Evolutionary conservation across 2,113 vertebrate species (phyloP).

Genomic region (Panthera uncia): DNA sequence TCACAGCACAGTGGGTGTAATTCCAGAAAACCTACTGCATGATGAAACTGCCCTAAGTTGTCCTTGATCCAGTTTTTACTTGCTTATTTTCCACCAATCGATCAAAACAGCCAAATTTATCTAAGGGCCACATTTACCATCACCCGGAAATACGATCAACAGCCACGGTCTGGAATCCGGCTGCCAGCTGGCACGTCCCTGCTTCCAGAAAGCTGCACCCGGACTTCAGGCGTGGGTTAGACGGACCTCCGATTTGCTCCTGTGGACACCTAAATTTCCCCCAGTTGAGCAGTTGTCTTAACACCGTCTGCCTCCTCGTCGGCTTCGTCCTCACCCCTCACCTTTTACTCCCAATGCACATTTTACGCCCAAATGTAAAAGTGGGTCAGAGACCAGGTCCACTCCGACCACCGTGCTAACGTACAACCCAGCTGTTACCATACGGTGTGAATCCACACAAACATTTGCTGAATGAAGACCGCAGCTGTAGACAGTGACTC

Average conservation of each 20-base stretch:
- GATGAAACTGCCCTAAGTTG: no score
- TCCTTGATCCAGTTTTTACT: not conserved
- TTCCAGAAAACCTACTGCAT: not conserved
- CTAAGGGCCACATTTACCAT: rapidly evolving
- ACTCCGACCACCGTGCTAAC: rapidly evolving
- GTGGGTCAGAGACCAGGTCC: not conserved
- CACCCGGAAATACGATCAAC: not conserved
- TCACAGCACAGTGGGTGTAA: not conserved
- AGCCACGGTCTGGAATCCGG: rapidly evolving
- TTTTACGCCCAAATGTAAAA: no score
- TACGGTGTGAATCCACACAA: rapidly evolving
- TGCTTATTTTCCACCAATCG: not conserved
- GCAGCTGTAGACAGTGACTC: rapidly evolving
- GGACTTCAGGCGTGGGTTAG: rapidly evolving
- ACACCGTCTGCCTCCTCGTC: not conserved
- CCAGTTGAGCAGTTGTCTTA: not conserved
- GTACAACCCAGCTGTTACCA: rapidly evolving
- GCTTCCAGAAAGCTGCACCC: rapidly evolving
- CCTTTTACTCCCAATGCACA: rapidly evolving
- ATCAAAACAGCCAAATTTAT: not conserved
- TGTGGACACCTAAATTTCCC: not conserved
- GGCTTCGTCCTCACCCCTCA: not conserved
- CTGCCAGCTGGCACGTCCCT: rapidly evolving
- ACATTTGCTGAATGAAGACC: rapidly evolving
- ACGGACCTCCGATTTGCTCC: rapidly evolving